Percentiles rank a stretch among this genome's conserved stretches.
phyloP scores from a whole-genome alignment of 1,140 invertebrate genomes.

The roundworm (Caenorhabditis elegans) region WBcel235 BX284602.5:5170501-5171000 shows the following conservation, averaged over 20 bases:
- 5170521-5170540: neutral
- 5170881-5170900: neutral
- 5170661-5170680: neutral
- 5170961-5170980: neutral
- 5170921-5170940: neutral
- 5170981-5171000: neutral
- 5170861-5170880: neutral
- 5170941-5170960: neutral
- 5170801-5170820: neutral
- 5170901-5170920: neutral
- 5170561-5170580: neutral
- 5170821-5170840: neutral
- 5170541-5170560: neutral
- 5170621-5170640: neutral
- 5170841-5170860: neutral
- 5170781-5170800: neutral
- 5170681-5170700: neutral
- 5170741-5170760: too few species aligned
- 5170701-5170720: neutral
- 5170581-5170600: neutral
- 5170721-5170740: neutral
- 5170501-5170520: neutral
- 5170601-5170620: neutral
- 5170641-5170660: neutral
- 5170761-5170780: too few species aligned